These are phyloP conservation scores for Micrastur ruficollis DNA, from an alignment of 2,797 vertebrate species.

Conservation along the genomic window DNA sequence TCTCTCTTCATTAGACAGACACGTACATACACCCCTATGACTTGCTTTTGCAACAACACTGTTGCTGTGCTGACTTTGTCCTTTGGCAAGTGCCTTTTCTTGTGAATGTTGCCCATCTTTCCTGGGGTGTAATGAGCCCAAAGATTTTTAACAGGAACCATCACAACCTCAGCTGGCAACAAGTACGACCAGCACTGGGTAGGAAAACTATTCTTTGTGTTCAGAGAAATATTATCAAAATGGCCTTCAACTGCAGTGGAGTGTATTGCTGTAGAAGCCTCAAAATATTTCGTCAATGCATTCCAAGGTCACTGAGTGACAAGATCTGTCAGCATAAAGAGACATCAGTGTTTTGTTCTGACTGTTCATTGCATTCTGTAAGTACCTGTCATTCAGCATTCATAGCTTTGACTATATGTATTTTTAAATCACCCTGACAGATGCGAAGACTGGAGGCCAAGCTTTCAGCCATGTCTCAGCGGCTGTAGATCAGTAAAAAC, in stretches of 20 bases:
- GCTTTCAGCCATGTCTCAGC: background rate
- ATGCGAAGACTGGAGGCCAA: background rate
- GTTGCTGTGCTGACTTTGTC: background rate
- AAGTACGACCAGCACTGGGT: background rate
- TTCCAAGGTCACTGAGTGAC: background rate
- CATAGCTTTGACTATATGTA: background rate
- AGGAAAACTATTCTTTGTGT: background rate
- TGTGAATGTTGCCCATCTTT: background rate
- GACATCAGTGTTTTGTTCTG: background rate
- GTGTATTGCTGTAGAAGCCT: background rate
- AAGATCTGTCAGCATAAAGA: background rate
- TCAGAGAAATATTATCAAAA: background rate
- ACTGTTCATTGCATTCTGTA: background rate
- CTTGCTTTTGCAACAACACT: background rate
- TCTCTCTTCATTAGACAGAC: background rate
- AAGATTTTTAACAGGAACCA: background rate
- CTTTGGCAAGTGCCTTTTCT: background rate
- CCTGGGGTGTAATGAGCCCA: background rate
- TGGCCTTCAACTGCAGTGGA: background rate
- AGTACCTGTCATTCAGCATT: background rate
- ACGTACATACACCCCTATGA: background rate
- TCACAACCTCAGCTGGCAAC: background rate
- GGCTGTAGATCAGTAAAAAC: background rate
- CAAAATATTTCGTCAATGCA: background rate
- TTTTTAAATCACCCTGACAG: background rate